These are phyloP conservation scores for Hyperopisus bebe DNA, from an alignment of 2,113 vertebrate species.

Conservation along the genomic window DNA sequence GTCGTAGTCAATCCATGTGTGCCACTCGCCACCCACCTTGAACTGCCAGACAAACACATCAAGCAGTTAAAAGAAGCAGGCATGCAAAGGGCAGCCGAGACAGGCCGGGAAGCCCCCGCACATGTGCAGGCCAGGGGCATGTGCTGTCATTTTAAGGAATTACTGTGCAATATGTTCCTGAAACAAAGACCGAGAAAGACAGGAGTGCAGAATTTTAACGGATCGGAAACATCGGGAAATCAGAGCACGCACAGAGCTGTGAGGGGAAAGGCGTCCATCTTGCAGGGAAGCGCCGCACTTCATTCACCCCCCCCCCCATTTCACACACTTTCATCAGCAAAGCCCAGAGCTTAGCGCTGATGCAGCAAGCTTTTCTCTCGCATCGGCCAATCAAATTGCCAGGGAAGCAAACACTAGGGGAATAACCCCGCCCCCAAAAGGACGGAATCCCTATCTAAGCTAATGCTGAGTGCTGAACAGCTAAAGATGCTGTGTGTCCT, in stretches of 20 bases:
- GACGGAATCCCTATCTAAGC: background rate
- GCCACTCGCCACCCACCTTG: constrained; percentile 75
- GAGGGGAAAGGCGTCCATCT: background rate
- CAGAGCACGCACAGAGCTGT: background rate
- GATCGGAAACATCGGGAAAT: background rate
- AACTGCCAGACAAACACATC: constrained; percentile 58
- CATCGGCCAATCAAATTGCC: background rate
- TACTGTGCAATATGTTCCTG: background rate
- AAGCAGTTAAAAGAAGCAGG: background rate
- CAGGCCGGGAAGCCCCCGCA: background rate
- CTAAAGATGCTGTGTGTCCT: background rate
- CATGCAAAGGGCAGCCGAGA: background rate
- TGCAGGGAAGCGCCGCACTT: background rate
- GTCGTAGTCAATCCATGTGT: constrained; percentile 86
- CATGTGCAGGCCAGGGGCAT: background rate
- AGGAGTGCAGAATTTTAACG: background rate
- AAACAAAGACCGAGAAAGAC: background rate
- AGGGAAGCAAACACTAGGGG: background rate
- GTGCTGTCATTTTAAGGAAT: background rate
- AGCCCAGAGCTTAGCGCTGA: constrained; percentile 4
- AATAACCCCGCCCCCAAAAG: background rate
- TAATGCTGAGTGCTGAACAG: background rate
- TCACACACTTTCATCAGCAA: constrained; percentile 7
- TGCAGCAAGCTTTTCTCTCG: background rate
- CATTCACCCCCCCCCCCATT: background rate